phyloP scores from a whole-genome alignment of 2,888 invertebrate genomes.

The Drosophila paramelanica region DNA sequence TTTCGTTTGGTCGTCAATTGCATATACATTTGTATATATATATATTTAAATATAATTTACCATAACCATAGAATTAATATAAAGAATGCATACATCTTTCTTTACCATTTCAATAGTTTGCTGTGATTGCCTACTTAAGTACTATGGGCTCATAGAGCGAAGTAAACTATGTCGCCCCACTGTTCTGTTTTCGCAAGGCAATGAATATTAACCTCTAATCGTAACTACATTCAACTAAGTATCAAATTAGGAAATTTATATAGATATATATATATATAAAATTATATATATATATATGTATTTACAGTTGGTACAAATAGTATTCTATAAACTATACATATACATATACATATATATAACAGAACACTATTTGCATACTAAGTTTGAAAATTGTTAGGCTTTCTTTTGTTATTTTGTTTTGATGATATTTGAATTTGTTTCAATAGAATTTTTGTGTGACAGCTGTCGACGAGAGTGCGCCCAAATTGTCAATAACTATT shows the following conservation, averaged over 20 bases:
- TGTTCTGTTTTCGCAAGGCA: slow-evolving; percentile 39
- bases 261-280: slow-evolving; percentile 1
- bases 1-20: slow-evolving; percentile 77
- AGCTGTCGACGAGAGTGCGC: slow-evolving; percentile 23
- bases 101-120: slow-evolving; percentile 21
- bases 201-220: slow-evolving; percentile 31
- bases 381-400: slow-evolving; percentile 49
- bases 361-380: slow-evolving; percentile 47
- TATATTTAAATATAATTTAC: slow-evolving; percentile 24
- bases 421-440: slow-evolving; percentile 30
- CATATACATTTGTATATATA: slow-evolving; percentile 53
- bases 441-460: slow-evolving; percentile 46
- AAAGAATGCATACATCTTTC: slow-evolving; percentile 25
- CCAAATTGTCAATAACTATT: slow-evolving; percentile 49
- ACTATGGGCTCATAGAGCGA: slow-evolving; percentile 29
- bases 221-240: slow-evolving; percentile 18
- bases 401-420: slow-evolving; percentile 17
- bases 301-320: slow-evolving; percentile 40
- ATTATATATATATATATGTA: slow-evolving; percentile 25
- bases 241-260: slow-evolving; percentile 28
- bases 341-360: not conserved
- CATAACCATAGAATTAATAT: slow-evolving; percentile 63
- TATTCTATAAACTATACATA: slow-evolving; percentile 12
- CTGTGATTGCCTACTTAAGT: slow-evolving; percentile 49
- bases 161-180: not conserved